A percentile compares a stretch with the other conserved stretches of the same genome.
These are phyloP conservation scores for Mobula birostris DNA, from an alignment of 2,113 vertebrate genomes.

Conservation along the genomic window DNA sequence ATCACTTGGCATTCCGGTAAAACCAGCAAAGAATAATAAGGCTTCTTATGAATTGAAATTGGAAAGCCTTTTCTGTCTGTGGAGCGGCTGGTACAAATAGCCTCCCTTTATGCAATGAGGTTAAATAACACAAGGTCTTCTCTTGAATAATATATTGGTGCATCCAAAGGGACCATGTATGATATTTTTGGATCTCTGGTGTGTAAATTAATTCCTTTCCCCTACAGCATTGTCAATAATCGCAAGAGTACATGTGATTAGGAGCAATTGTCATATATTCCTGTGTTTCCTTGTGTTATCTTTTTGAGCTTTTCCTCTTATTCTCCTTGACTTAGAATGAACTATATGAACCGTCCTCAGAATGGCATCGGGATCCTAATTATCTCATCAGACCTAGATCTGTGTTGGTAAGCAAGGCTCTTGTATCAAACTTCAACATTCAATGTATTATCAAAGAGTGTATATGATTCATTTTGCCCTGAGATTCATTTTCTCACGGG, in stretches of 20 bases:
- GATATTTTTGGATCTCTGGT: background rate
- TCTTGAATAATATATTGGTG: background rate
- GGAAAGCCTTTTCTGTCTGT: slow-evolving; percentile 26
- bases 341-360: background rate
- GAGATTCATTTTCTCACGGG: no score
- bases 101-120: background rate
- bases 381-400: background rate
- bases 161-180: background rate
- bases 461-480: no score
- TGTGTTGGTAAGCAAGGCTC: background rate
- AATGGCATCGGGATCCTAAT: background rate
- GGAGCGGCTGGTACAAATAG: slow-evolving; percentile 5
- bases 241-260: background rate
- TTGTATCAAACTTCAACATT: no score
- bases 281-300: background rate
- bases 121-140: background rate
- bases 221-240: slow-evolving; percentile 38
- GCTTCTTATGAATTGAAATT: background rate
- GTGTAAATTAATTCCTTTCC: slow-evolving; percentile 23
- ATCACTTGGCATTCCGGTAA: slow-evolving; percentile 21
- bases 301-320: background rate
- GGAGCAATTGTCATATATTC: background rate
- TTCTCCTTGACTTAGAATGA: background rate
- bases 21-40: slow-evolving; percentile 24
- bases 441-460: no score